Conservation (phyloP, 2,113 vertebrate genomes). For the Oenanthe melanoleuca region DNA sequence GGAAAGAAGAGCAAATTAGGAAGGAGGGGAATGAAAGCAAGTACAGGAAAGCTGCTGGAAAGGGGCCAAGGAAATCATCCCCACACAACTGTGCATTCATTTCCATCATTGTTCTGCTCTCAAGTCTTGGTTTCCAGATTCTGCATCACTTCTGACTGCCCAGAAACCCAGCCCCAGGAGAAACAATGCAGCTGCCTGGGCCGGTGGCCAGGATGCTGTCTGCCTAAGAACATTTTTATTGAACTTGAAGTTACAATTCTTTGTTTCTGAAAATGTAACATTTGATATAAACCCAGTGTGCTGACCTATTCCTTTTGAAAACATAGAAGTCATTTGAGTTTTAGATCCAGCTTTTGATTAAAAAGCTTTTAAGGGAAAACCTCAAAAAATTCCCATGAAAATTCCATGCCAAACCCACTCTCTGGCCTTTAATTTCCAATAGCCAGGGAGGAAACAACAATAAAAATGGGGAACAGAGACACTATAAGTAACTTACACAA, state of each 20-base stretch:
- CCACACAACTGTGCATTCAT: background rate
- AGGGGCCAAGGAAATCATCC: background rate
- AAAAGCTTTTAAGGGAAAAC: slow-evolving; percentile 45
- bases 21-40: background rate
- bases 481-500: background rate
- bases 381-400: background rate
- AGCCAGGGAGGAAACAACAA: background rate
- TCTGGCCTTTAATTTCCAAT: slow-evolving; percentile 36
- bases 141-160: slow-evolving; percentile 22
- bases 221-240: slow-evolving; percentile 45
- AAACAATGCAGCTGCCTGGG: slow-evolving; percentile 57
- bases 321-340: background rate
- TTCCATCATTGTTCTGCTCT: slow-evolving; percentile 33
- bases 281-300: background rate
- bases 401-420: background rate
- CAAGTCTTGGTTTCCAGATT: slow-evolving; percentile 27
- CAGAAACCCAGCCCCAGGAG: background rate
- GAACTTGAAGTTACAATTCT: slow-evolving; percentile 29
- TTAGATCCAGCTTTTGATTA: slow-evolving; percentile 38
- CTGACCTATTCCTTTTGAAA: slow-evolving; percentile 47
- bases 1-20: background rate
- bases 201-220: slow-evolving; percentile 25
- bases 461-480: background rate
- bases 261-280: slow-evolving; percentile 38
- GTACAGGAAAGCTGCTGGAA: background rate